Evolutionary conservation across 2,888 invertebrate genomes (phyloP), one percentile per base, ranked within the genome.

Genomic region (Ryuthela nishihirai): DNA sequence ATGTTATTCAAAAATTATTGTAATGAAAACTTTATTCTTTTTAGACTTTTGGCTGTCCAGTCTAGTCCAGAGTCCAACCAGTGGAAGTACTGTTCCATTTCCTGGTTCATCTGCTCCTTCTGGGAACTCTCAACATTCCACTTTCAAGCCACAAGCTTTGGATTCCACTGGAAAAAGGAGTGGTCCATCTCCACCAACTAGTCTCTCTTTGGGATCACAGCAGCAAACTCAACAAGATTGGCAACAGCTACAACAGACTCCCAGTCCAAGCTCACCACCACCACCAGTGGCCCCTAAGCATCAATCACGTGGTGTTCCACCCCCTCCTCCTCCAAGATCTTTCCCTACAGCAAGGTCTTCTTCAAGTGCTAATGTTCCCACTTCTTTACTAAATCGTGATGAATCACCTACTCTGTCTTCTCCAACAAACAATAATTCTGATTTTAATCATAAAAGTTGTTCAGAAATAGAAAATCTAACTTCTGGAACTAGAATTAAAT

Each of bases 11-110:
- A 15, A 15, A 18, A 6, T n/a, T 18, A n/a, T n/a, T n/a, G n/a
- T n/a, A n/a, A n/a, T n/a, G n/a, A n/a, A n/a, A 21, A 18, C 43
- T 29, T 41, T 34, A 7, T 17, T 26, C 43, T 20, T 49, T 44
- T 4, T 34, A 60, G 64, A 65, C 53, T 67, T 64, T 40, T 65
- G 64, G 62, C 53, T 56, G 18, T 71, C 44, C 68, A 74, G 73
- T 71, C 67, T 74, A 72, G 54, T 60, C 24, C 54, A 54, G 18
- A 60, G 60, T 40, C 56, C 55, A 26, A 42, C 26, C 6, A 7
- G 24, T 21, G 36, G 49, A 43, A 26, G 25, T 25, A 15, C 46
- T 35, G 48, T 44, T 32, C 9, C 61, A 35, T 47, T 43, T 18
- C 44, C 39, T 46, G 36, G 47, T n/a, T 32, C 25, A 17, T 12